A percentile compares a stretch with the other conserved stretches of the same genome.
phyloP scores from a whole-genome alignment of 2,113 vertebrate genomes.

The Andinoacara biseriatus region DNA sequence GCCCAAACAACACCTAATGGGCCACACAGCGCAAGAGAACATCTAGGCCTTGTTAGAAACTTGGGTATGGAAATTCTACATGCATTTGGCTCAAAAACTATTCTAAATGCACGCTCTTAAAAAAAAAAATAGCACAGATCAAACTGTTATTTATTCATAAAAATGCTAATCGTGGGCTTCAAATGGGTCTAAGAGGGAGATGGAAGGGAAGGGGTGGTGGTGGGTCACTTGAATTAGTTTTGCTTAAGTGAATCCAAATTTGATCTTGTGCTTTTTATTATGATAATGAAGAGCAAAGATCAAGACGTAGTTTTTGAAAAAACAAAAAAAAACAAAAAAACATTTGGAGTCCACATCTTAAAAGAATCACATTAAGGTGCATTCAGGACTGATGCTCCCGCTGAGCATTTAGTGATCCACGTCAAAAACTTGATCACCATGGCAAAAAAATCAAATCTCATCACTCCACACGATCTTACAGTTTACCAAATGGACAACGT shows the following conservation, averaged over 20 bases:
- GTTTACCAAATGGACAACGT: conserved; percentile 4
- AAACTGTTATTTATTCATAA: conserved; percentile 42
- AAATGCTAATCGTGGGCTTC: conserved; percentile 20
- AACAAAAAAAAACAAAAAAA: background rate
- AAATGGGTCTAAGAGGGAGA: conserved; percentile 1
- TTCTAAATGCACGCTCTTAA: background rate
- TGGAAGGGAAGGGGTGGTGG: background rate
- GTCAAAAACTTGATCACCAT: background rate
- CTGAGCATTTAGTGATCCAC: background rate
- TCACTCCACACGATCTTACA: background rate
- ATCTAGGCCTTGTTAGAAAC: conserved; percentile 14
- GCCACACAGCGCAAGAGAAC: conserved; percentile 23
- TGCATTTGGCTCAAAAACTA: background rate
- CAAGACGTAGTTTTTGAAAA: conserved; percentile 9
- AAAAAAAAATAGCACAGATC: background rate
- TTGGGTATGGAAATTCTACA: background rate
- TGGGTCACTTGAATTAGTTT: conserved; percentile 8
- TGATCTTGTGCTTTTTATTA: conserved; percentile 32
- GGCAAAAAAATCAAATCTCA: conserved; percentile 12
- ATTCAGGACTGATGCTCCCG: background rate
- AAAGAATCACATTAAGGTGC: background rate
- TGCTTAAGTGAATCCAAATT: conserved; percentile 29
- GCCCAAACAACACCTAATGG: conserved; percentile 39
- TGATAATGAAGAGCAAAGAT: conserved; percentile 14
- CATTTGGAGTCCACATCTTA: background rate